Evolutionary conservation across 2,113 vertebrate species (phyloP).

Genomic region (Acinonyx jubatus): DNA sequence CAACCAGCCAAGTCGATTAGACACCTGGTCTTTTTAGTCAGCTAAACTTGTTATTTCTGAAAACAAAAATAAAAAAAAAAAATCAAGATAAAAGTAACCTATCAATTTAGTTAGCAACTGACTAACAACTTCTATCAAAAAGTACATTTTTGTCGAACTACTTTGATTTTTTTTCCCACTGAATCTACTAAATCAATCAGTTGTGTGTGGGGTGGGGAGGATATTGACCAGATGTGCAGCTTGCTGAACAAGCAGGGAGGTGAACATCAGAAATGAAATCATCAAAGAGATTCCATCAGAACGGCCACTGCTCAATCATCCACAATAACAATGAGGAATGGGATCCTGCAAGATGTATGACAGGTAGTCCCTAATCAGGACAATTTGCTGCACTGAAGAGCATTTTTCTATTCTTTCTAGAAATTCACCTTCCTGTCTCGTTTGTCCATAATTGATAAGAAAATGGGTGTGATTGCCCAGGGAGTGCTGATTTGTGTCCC

Average conservation of each 20-base stretch:
- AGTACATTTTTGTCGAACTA: constrained; percentile 49
- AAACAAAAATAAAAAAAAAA: constrained; percentile 67
- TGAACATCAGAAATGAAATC: constrained; percentile 33
- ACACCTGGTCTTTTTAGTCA: constrained; percentile 72
- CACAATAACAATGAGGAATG: background rate
- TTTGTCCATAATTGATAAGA: constrained; percentile 25
- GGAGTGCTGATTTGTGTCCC: background rate
- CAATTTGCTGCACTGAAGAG: background rate
- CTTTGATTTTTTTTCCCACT: constrained; percentile 19
- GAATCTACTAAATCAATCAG: background rate
- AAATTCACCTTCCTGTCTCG: constrained; percentile 7
- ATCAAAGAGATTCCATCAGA: constrained; percentile 7
- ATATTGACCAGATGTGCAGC: background rate
- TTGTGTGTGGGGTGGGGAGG: background rate
- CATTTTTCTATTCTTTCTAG: constrained; percentile 42
- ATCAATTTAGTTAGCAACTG: constrained; percentile 54
- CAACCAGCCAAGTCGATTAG: constrained; percentile 70
- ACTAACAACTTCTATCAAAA: constrained; percentile 56
- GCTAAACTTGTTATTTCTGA: constrained; percentile 66
- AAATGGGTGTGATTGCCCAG: constrained; percentile 6
- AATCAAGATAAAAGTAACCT: constrained; percentile 69
- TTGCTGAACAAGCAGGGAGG: background rate
- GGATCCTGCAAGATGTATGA: background rate
- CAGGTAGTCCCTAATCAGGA: background rate
- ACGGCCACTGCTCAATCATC: background rate